Percentiles rank a stretch among this genome's conserved stretches.
Conservation (phyloP, 2,888 invertebrate species). For the Ganaspis brasiliensis region DNA sequence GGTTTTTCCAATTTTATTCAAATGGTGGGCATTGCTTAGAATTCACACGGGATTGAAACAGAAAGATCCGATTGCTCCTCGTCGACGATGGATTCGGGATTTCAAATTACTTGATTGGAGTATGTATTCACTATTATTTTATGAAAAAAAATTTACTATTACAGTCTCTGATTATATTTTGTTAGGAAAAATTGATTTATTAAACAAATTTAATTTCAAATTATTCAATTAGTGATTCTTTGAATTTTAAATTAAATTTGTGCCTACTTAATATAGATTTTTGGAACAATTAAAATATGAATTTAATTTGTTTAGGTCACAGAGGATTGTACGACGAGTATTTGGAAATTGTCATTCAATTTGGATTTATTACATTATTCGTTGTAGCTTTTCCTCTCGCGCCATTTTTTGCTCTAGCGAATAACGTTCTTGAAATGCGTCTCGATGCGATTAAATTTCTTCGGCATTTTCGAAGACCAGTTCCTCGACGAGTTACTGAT, state of each 20-base stretch:
- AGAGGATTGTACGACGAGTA: constrained; percentile 90
- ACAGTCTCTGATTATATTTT: no score
- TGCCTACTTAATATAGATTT: no score
- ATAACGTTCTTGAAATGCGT: constrained; percentile 92
- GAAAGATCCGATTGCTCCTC: constrained; percentile 71
- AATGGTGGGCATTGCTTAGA: constrained; percentile 81
- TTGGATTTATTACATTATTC: constrained; percentile 92
- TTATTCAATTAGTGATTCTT: no score
- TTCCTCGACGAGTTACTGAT: constrained; percentile 87
- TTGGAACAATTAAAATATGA: no score
- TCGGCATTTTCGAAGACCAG: constrained; percentile 87
- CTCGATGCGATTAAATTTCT: constrained; percentile 92
- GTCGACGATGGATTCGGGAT: constrained; percentile 85
- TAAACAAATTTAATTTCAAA: no score
- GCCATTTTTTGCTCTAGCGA: constrained; percentile 90
- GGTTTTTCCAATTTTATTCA: constrained; percentile 84
- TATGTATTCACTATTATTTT: no score
- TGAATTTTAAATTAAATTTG: no score
- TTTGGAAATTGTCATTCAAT: constrained; percentile 94
- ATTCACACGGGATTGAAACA: constrained; percentile 76
- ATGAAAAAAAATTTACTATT: no score
- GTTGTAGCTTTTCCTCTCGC: constrained; percentile 93
- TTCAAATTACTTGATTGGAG: constrained; percentile 84
- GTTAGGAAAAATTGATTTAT: no score
- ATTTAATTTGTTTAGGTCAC: constrained; percentile 78